These are phyloP conservation scores for Torymus aiolomorphi DNA, from an alignment of 2,888 invertebrate genomes.

Conservation along the genomic window DNA sequence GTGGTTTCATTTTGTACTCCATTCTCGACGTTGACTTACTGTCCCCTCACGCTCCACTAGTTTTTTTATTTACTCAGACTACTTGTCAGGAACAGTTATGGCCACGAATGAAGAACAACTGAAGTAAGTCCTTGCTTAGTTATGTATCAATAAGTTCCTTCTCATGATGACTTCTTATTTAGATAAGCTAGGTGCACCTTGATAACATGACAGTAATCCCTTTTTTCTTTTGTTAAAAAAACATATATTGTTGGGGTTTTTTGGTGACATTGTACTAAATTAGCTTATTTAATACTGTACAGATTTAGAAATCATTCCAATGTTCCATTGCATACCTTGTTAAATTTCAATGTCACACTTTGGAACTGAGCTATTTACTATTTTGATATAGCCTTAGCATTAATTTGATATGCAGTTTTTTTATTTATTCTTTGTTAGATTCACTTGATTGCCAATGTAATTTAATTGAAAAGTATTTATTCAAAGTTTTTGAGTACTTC, in stretches of 20 bases:
- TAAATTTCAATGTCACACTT: neutral
- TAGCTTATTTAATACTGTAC: neutral
- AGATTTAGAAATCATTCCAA: neutral
- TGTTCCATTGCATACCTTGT: too few species aligned
- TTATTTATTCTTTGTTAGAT: neutral
- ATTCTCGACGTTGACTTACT: constrained; percentile 28
- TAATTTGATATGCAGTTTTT: neutral
- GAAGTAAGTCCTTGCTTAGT: constrained; percentile 55
- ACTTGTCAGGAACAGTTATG: constrained; percentile 53
- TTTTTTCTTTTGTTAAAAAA: constrained; percentile 2
- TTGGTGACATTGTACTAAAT: neutral
- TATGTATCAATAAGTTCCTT: neutral
- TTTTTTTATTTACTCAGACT: neutral
- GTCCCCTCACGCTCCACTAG: neutral
- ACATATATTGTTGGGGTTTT: too few species aligned
- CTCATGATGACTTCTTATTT: neutral
- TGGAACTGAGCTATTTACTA: neutral
- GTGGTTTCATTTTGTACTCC: constrained; percentile 40
- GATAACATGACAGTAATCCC: too few species aligned
- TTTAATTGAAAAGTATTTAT: constrained; percentile 25
- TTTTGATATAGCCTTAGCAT: neutral
- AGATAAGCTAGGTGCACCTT: too few species aligned
- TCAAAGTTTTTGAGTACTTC: constrained; percentile 63
- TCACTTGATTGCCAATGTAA: neutral
- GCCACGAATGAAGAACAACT: constrained; percentile 55